A percentile compares a stretch with the other conserved stretches of the same genome.
These are phyloP conservation scores for Marisa cornuarietis DNA, from an alignment of 1,140 invertebrate genomes.

Conservation along the genomic window DNA sequence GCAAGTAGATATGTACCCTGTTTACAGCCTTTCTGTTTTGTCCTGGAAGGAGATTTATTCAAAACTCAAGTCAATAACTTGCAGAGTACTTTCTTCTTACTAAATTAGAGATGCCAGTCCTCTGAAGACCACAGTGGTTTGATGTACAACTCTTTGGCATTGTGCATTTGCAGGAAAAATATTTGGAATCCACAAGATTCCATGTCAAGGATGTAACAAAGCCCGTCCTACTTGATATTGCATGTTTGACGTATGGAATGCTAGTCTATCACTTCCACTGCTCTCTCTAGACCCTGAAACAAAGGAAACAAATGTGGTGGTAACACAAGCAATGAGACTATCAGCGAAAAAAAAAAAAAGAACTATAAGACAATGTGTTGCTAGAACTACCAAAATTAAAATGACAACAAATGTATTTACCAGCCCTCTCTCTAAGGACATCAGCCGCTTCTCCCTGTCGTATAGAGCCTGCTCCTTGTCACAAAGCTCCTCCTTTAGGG, in stretches of 20 bases:
- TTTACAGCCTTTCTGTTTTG: too few species aligned
- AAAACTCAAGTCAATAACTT: too few species aligned
- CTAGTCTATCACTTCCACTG: background rate
- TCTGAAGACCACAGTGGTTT: too few species aligned
- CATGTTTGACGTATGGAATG: background rate
- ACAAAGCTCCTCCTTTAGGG: conserved; percentile 60
- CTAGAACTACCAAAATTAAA: background rate
- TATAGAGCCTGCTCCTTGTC: conserved; percentile 46
- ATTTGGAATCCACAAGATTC: too few species aligned
- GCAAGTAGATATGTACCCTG: too few species aligned
- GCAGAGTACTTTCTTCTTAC: too few species aligned
- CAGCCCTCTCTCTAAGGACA: conserved; percentile 24
- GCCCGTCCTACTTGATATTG: background rate
- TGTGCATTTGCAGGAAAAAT: too few species aligned
- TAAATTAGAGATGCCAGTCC: too few species aligned
- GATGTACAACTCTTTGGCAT: too few species aligned
- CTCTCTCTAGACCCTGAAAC: conserved; percentile 1
- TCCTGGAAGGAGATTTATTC: too few species aligned
- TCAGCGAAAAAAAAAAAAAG: background rate
- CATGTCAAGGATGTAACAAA: too few species aligned
- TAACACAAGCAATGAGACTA: background rate
- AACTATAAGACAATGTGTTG: background rate
- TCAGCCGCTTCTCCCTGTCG: conserved; percentile 24
- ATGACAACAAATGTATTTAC: conserved; percentile 3
- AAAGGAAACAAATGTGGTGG: background rate